Evolutionary conservation across 2,113 vertebrate genomes (phyloP).

Genomic region (Sorex fumeus): DNA sequence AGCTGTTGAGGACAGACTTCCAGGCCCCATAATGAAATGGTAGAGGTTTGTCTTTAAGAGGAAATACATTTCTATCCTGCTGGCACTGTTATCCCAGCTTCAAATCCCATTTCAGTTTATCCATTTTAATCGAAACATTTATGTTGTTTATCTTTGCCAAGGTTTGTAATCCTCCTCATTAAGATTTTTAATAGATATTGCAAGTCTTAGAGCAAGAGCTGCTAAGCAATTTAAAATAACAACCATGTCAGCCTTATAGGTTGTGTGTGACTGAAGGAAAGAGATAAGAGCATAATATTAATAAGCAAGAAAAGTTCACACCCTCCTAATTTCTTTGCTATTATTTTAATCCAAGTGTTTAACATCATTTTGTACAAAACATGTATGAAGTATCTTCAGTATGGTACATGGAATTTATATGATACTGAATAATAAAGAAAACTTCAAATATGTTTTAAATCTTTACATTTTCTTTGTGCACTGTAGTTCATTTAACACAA

Average conservation of each 20-base stretch:
- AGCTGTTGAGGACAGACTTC: neutral
- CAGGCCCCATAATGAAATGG: constrained; percentile 36
- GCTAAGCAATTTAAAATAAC: constrained; percentile 84
- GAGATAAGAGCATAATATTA: constrained; percentile 75
- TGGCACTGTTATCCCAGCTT: constrained; percentile 54
- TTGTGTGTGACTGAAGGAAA: constrained; percentile 70
- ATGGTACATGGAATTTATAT: neutral
- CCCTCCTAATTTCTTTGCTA: neutral
- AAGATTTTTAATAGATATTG: constrained; percentile 84
- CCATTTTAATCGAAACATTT: constrained; percentile 79
- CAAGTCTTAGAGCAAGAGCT: constrained; percentile 79
- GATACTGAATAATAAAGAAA: constrained; percentile 47
- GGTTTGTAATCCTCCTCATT: constrained; percentile 79
- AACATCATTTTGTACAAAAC: constrained; percentile 48
- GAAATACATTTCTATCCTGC: constrained; percentile 23
- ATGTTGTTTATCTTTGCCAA: constrained; percentile 82
- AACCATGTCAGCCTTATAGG: constrained; percentile 62
- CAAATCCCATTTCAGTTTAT: constrained; percentile 79
- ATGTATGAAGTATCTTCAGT: neutral
- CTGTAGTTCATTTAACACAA: constrained; percentile 40
- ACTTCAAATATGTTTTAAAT: constrained; percentile 37
- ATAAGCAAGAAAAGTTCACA: constrained; percentile 74
- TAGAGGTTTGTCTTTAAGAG: constrained; percentile 55
- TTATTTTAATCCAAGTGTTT: constrained; percentile 73
- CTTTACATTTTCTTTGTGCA: constrained; percentile 33